A percentile compares a stretch with the other conserved stretches of the same genome.
phyloP scores from a whole-genome alignment of 2,888 invertebrate genomes.

The Drosophila conformis region DNA sequence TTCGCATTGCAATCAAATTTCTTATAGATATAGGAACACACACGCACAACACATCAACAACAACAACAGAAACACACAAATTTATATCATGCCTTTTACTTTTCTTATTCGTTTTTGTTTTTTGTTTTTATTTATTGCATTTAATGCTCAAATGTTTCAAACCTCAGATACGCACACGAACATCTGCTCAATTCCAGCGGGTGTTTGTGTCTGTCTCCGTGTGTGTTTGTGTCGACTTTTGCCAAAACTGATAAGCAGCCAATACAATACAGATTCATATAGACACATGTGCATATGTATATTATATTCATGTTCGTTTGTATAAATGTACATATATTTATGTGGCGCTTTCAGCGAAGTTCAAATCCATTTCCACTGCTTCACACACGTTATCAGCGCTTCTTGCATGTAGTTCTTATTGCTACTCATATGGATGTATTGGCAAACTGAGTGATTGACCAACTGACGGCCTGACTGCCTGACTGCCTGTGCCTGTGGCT shows the following conservation, averaged over 20 bases:
- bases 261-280: constrained; percentile 34
- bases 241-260: constrained; percentile 63
- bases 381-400: constrained; percentile 61
- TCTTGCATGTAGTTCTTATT: constrained; percentile 73
- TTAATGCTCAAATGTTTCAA: constrained; percentile 48
- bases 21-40: constrained; percentile 26
- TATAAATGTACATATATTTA: not conserved
- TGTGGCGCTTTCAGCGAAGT: constrained; percentile 63
- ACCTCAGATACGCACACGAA: constrained; percentile 42
- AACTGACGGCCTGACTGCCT: constrained; percentile 45
- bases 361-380: constrained; percentile 77
- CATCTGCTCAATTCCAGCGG: constrained; percentile 35
- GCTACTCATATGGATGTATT: constrained; percentile 37
- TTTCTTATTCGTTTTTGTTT: constrained; percentile 39
- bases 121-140: constrained; percentile 42
- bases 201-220: constrained; percentile 14
- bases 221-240: constrained; percentile 36
- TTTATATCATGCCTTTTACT: constrained; percentile 37
- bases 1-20: constrained; percentile 53
- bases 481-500: constrained; percentile 42
- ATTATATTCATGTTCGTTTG: not conserved
- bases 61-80: constrained; percentile 9
- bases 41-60: constrained; percentile 5
- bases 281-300: constrained; percentile 15
- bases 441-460: constrained; percentile 38